These are phyloP conservation scores for Craseonycteris thonglongyai DNA, from an alignment of 2,113 vertebrate species.

Conservation along the genomic window DNA sequence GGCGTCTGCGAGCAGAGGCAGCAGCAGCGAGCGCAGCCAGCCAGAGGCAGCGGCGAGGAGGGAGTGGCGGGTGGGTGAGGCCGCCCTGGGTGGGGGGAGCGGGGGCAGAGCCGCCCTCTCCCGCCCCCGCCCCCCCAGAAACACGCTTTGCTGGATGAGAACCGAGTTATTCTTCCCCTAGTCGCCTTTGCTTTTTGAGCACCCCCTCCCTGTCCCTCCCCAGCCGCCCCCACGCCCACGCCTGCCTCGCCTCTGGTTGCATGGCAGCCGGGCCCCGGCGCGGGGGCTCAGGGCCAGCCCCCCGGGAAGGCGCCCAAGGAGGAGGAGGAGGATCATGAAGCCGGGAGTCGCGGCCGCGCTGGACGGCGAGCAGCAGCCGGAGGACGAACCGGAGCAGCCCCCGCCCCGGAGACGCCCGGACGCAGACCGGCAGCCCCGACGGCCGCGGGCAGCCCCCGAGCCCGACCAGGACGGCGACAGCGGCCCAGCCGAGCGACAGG, in stretches of 20 bases:
- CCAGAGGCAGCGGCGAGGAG: slow-evolving; percentile 30
- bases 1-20: slow-evolving; percentile 44
- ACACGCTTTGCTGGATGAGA: slow-evolving; percentile 31
- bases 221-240: slow-evolving; percentile 47
- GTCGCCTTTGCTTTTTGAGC: slow-evolving; percentile 41
- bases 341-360: slow-evolving; percentile 50
- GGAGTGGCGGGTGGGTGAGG: slow-evolving; percentile 39
- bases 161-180: slow-evolving; percentile 27
- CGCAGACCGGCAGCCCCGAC: slow-evolving; percentile 37
- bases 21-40: slow-evolving; percentile 39
- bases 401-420: slow-evolving; percentile 60
- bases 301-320: slow-evolving; percentile 60
- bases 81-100: slow-evolving; percentile 42
- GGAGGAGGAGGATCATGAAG: slow-evolving; percentile 70
- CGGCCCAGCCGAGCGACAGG: slow-evolving; percentile 17
- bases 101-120: slow-evolving; percentile 46
- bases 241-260: slow-evolving; percentile 66
- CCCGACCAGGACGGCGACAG: slow-evolving; percentile 3
- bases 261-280: slow-evolving; percentile 69
- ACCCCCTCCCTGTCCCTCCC: not conserved
- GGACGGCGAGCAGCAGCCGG: slow-evolving; percentile 69
- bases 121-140: not conserved
- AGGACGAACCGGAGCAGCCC: slow-evolving; percentile 67
- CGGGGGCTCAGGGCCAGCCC: slow-evolving; percentile 69
- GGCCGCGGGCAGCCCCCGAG: slow-evolving; percentile 20